Evolutionary conservation across 2,888 invertebrate species (phyloP), one percentile per base, ranked within the genome.

Genomic region (Sinhomidia bicolor): DNA sequence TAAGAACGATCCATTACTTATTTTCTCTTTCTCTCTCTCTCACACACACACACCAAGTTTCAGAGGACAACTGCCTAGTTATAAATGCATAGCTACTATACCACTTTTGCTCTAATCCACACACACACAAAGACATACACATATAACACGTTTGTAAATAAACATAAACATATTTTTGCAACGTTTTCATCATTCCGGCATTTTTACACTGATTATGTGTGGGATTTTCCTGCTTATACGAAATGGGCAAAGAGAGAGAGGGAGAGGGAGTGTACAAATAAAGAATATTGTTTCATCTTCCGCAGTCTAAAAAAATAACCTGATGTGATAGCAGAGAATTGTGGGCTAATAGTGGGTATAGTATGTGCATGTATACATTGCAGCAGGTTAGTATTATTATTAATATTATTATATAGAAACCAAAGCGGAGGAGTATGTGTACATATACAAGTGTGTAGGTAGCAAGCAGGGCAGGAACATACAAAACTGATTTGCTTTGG

Each of bases 211-310:
- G 12, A 20, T 7, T 14, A 20, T 44, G 36, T 68, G 3, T 20
- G 20, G 41, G 17, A 44, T 41, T 71, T 71, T 71, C 20, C 41
- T 41, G 17, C 23, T 10, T 23, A 23, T 68, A 4, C n/a, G n/a
- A n/a, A n/a, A n/a, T n/a, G n/a, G n/a, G n/a, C n/a, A n/a, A n/a
- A n/a, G n/a, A n/a, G n/a, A n/a, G n/a, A n/a, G n/a, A n/a, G n/a
- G 17, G 26, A 68, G 17, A 41, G 17, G 14, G 23, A 74, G 74
- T 26, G 74, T 7, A 47, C 44, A 9, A 20, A 74, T 74, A 74
- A 74, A 47, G n/a, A 23, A 74, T 71, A 71, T 74, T 44, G 47
- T 47, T 47, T 23, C 74, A 47, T 71, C 68, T 71, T 74, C 74
- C 26, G 20, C 3, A 44, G 74, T 74, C 26, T 36, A 1, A 36